These are phyloP conservation scores for Orbicella faveolata DNA, from an alignment of 64 coral and sea anemone species.

Conservation along the genomic window DNA sequence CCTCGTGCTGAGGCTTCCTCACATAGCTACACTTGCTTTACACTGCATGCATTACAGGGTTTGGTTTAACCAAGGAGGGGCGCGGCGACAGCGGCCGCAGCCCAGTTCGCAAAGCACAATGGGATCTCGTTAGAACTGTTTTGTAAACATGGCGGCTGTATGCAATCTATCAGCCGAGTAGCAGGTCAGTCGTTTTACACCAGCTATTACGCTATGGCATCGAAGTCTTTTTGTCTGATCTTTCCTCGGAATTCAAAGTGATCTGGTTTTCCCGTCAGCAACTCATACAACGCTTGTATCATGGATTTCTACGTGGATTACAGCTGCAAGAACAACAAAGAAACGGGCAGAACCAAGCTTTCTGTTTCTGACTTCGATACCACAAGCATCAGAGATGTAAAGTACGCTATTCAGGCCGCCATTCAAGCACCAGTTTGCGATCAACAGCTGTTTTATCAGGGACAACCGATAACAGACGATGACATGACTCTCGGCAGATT, in stretches of 20 bases:
- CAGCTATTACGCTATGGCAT: too few species aligned
- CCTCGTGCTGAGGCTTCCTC: too few species aligned
- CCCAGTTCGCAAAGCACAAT: neutral
- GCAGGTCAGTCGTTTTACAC: too few species aligned
- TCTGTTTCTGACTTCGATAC: slow-evolving; percentile 1
- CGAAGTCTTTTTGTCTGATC: too few species aligned
- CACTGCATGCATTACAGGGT: too few species aligned
- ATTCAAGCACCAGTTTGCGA: slow-evolving; percentile 54
- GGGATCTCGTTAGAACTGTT: neutral
- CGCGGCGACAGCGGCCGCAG: too few species aligned
- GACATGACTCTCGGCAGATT: slow-evolving; percentile 39
- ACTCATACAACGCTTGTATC: neutral
- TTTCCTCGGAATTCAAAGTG: too few species aligned
- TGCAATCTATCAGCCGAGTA: too few species aligned
- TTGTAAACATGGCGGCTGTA: slow-evolving; percentile 6
- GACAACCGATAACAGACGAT: slow-evolving; percentile 20
- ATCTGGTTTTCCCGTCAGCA: too few species aligned
- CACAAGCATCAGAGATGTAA: slow-evolving; percentile 47
- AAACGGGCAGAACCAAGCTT: neutral
- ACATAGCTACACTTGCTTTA: too few species aligned
- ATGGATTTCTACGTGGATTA: slow-evolving; percentile 30
- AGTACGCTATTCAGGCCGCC: slow-evolving; percentile 19
- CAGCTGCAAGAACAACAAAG: neutral
- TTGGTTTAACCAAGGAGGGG: too few species aligned
- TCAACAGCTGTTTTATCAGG: slow-evolving; percentile 56